A percentile compares a stretch with the other conserved stretches of the same genome.
phyloP scores from a whole-genome alignment of 1,140 invertebrate species.

The Danaus melanippus region DNA sequence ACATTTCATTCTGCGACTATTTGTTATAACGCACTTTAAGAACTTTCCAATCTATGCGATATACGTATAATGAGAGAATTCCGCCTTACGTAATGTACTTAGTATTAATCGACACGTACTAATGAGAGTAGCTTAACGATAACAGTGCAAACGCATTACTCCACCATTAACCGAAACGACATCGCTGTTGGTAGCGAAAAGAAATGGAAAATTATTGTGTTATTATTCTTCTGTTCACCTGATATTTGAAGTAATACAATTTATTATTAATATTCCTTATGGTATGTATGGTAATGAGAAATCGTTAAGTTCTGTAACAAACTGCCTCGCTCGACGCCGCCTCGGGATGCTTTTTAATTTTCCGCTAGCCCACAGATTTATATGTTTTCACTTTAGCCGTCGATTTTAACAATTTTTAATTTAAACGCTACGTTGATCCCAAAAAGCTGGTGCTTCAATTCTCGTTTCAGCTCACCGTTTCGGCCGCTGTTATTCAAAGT shows the following conservation, averaged over 20 bases:
- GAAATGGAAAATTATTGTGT: slow-evolving; percentile 32
- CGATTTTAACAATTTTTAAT: slow-evolving; percentile 65
- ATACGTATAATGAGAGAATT: no score
- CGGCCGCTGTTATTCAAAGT: slow-evolving; percentile 27
- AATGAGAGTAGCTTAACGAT: slow-evolving; percentile 37
- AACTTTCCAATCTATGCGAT: no score
- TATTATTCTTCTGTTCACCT: slow-evolving; percentile 6
- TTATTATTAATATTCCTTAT: slow-evolving; percentile 3
- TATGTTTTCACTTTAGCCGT: slow-evolving; percentile 61
- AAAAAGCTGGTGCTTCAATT: slow-evolving; percentile 48
- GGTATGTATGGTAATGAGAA: slow-evolving; percentile 28
- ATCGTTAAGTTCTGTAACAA: slow-evolving; percentile 29
- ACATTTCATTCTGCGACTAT: background rate
- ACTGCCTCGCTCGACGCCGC: slow-evolving; percentile 27
- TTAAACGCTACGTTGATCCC: slow-evolving; percentile 50
- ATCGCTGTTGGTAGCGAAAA: slow-evolving; percentile 27
- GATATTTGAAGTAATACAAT: no score
- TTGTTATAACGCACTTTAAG: no score
- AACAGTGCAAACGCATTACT: slow-evolving; percentile 67
- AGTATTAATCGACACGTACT: slow-evolving; percentile 29
- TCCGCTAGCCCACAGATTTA: slow-evolving; percentile 63
- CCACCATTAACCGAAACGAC: slow-evolving; percentile 56
- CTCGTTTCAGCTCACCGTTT: slow-evolving; percentile 33
- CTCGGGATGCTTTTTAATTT: slow-evolving; percentile 61
- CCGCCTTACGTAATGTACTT: background rate